These are phyloP conservation scores for Choloepus didactylus DNA, from an alignment of 2,797 vertebrate species.

Conservation along the genomic window DNA sequence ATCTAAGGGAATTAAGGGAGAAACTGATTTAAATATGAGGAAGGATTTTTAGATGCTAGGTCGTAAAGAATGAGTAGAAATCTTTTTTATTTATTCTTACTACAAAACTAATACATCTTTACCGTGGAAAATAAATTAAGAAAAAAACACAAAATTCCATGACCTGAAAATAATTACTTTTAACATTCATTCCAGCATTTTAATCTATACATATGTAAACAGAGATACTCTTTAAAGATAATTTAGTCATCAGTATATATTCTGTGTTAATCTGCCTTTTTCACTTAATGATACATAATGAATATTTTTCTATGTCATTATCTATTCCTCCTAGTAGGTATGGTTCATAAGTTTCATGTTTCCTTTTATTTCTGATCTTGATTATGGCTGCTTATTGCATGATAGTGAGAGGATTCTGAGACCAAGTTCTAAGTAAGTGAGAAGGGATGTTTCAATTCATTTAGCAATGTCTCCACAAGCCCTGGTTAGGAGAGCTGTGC, in stretches of 20 bases:
- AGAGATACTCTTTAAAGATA: conserved; percentile 47
- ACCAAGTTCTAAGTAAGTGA: neutral
- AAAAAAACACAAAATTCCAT: neutral
- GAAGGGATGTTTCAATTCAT: neutral
- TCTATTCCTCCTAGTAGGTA: neutral
- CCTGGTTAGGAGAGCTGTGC: neutral
- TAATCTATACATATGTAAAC: neutral
- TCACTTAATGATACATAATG: neutral
- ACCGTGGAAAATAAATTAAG: neutral
- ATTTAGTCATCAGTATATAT: neutral
- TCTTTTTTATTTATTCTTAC: neutral
- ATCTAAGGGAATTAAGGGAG: neutral
- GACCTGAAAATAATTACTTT: conserved; percentile 48
- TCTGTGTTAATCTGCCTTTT: neutral
- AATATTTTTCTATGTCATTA: conserved; percentile 54
- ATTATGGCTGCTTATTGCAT: conserved; percentile 17
- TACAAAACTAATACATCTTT: conserved; percentile 43
- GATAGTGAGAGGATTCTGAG: neutral
- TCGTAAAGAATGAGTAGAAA: conserved; percentile 17
- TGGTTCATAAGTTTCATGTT: conserved; percentile 13
- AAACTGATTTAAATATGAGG: neutral
- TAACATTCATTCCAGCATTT: neutral
- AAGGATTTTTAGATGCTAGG: neutral
- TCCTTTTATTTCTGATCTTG: conserved; percentile 43
- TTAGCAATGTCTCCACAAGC: neutral